Evolutionary conservation across 2,888 invertebrate genomes (phyloP).

Genomic region (Platynereis dumerilii): DNA sequence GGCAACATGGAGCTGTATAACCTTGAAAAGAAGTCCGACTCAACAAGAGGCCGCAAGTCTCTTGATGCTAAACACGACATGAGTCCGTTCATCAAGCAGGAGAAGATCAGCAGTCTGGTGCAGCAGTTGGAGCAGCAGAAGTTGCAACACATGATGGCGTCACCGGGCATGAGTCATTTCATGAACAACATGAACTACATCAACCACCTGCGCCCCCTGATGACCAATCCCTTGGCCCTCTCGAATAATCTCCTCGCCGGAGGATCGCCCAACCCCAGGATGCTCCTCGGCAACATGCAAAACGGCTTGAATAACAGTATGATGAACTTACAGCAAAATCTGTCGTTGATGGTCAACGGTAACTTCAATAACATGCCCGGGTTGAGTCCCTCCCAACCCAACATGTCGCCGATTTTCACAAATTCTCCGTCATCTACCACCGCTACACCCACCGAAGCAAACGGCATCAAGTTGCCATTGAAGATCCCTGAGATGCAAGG

Average conservation of each 20-base stretch:
- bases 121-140: constrained; percentile 25
- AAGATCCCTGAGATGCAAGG: constrained; percentile 24
- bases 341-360: constrained; percentile 19
- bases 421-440: not conserved
- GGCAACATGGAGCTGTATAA: constrained; percentile 63
- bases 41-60: constrained; percentile 37
- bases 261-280: constrained; percentile 10
- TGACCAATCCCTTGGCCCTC: constrained; percentile 24
- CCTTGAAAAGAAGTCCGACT: constrained; percentile 54
- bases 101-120: constrained; percentile 36
- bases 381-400: not conserved
- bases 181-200: constrained; percentile 26
- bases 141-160: constrained; percentile 22
- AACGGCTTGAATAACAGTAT: constrained; percentile 14
- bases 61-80: constrained; percentile 30
- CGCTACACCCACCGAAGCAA: constrained; percentile 5
- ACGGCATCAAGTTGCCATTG: constrained; percentile 28
- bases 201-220: constrained; percentile 33
- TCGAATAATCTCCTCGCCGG: constrained; percentile 24
- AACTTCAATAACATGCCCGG: not conserved
- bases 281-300: constrained; percentile 20
- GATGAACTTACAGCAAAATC: constrained; percentile 12
- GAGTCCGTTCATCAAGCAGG: constrained; percentile 27
- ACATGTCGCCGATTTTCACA: not conserved
- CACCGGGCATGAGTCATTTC: constrained; percentile 18